Evolutionary conservation across 1,140 invertebrate genomes (phyloP).

Genomic region (Liolophura sinensis): DNA sequence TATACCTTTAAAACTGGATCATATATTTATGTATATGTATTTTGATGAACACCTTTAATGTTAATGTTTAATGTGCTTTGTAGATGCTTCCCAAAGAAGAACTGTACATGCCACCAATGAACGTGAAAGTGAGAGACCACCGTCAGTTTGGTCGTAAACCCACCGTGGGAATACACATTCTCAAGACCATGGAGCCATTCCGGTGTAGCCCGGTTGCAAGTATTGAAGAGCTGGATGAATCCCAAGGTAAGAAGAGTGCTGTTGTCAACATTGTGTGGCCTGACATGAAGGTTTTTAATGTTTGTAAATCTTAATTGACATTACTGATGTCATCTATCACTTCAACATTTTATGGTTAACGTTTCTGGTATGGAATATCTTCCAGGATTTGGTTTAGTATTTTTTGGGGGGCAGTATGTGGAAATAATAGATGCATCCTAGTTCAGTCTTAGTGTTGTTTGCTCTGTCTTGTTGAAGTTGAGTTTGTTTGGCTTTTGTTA

Average conservation of each 20-base stretch:
- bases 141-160: slow-evolving; percentile 62
- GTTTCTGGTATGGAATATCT: no score
- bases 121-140: slow-evolving; percentile 61
- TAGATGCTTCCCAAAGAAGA: slow-evolving; percentile 63
- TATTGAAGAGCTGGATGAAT: slow-evolving; percentile 22
- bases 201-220: slow-evolving; percentile 38
- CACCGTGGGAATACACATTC: slow-evolving; percentile 58
- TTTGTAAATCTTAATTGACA: slow-evolving; percentile 2
- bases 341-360: no score
- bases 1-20: no score
- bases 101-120: slow-evolving; percentile 62
- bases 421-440: no score
- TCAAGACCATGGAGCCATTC: slow-evolving; percentile 58
- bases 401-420: no score
- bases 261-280: slow-evolving; percentile 1
- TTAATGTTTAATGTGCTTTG: slow-evolving; percentile 10
- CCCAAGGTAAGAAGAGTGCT: slow-evolving; percentile 21
- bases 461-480: no score
- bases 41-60: no score
- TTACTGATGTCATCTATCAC: no score
- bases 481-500: no score
- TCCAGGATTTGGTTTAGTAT: no score
- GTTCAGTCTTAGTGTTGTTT: no score
- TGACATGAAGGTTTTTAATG: neutral
- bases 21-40: no score